Conservation (phyloP, 1,140 invertebrate species). For the Ectropis grisescens region DNA sequence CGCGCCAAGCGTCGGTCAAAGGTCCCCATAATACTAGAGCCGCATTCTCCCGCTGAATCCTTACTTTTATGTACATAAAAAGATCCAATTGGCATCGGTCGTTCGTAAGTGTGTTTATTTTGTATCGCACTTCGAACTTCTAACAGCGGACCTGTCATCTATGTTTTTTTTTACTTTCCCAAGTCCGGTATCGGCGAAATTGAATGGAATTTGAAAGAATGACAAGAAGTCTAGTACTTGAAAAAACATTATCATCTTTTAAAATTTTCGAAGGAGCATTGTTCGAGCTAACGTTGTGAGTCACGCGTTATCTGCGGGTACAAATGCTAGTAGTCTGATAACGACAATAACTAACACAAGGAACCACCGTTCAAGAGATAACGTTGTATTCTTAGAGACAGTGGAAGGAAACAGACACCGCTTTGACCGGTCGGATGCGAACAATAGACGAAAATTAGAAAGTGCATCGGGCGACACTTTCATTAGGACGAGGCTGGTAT, state of each 20-base stretch:
- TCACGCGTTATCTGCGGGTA: conserved; percentile 24
- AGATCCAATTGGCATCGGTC: conserved; percentile 5
- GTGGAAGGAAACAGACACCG: not conserved
- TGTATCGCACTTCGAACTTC: conserved; percentile 28
- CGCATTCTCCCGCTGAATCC: too few relatives aligned
- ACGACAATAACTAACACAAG: conserved; percentile 19
- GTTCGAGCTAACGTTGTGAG: conserved; percentile 10
- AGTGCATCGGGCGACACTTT: not conserved
- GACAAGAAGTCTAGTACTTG: not conserved
- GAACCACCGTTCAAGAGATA: conserved; percentile 25
- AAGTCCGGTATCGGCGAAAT: too few relatives aligned
- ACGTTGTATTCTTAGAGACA: conserved; percentile 2
- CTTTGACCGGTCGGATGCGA: not conserved
- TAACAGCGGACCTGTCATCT: conserved; percentile 43
- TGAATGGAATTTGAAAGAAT: too few relatives aligned
- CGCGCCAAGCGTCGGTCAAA: too few relatives aligned
- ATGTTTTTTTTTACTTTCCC: conserved; percentile 29
- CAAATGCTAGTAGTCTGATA: conserved; percentile 29
- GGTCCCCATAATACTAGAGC: too few relatives aligned
- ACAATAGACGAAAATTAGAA: not conserved
- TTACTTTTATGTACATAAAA: too few relatives aligned
- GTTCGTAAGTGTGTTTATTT: conserved; percentile 28
- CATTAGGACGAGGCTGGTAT: not conserved
- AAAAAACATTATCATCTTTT: conserved; percentile 4
- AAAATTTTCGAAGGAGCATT: conserved; percentile 5